phyloP scores from a whole-genome alignment of 2,113 vertebrate genomes.

The Progne subis region DNA sequence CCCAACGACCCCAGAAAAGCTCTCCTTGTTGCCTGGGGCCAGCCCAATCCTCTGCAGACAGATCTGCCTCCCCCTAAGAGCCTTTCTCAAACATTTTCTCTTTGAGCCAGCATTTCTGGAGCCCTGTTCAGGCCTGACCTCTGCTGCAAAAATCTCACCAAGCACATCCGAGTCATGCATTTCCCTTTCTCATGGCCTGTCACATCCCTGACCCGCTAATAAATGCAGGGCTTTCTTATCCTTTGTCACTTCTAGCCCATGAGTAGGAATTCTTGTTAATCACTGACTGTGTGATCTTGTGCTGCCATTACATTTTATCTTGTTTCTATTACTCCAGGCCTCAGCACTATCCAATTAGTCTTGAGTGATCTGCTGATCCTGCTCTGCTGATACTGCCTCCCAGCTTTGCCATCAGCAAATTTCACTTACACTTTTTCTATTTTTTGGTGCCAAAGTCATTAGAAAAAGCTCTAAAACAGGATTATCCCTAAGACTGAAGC shows the following conservation, averaged over 20 bases:
- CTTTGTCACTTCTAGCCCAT: slow-evolving; percentile 29
- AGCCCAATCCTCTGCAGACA: background rate
- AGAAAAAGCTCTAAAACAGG: slow-evolving; percentile 14
- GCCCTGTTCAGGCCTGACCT: background rate
- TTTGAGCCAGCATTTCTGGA: background rate
- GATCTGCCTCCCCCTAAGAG: background rate
- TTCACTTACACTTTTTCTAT: background rate
- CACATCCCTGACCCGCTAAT: slow-evolving; percentile 4
- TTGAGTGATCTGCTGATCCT: slow-evolving; percentile 58
- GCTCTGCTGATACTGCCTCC: slow-evolving; percentile 9
- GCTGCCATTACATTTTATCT: slow-evolving; percentile 57
- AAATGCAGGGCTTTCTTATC: slow-evolving; percentile 25
- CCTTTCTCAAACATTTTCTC: background rate
- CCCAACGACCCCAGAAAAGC: background rate
- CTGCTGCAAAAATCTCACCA: background rate
- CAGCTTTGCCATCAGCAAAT: slow-evolving; percentile 46
- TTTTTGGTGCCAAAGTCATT: slow-evolving; percentile 4
- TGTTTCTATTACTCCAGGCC: slow-evolving; percentile 54
- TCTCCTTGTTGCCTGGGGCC: background rate
- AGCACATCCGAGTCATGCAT: background rate
- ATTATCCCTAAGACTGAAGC: slow-evolving; percentile 14
- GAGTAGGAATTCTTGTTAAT: slow-evolving; percentile 49
- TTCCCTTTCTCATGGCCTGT: background rate
- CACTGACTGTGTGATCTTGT: slow-evolving; percentile 48
- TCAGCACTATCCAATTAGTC: slow-evolving; percentile 53